Base-by-base conservation (phyloP, 2,797 vertebrate genomes). In the Emys orbicularis region DNA sequence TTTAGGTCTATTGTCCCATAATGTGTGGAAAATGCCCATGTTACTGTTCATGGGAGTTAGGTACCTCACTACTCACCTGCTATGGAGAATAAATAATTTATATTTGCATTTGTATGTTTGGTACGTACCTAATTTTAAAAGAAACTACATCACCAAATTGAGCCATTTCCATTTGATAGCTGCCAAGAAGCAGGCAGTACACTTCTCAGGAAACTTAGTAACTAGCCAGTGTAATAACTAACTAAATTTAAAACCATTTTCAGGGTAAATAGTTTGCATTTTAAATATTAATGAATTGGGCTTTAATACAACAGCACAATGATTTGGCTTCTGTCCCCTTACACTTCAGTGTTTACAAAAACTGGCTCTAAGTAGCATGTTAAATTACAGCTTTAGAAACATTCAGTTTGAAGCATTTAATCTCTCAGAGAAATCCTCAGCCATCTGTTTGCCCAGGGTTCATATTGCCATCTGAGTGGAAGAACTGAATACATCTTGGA, bases 391-490 rank as follows among this genome's bases (percentile, higher is more conserved):
- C 6, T 57, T 84, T 21, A 95, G 79, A 96, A 87, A 91, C 81
- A 61, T n/a, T 94, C 84, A 23, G 56, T 54, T 54, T 2, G 6
- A 94, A 96, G 8, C n/a, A 56, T 12, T 90, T 88, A 90, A 93
- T 97, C 81, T 95, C 90, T 89, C 83, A 82, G 68, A 96, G 86
- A 84, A 97, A 91, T 83, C 23, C 76, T 95, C 81, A 86, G 44
- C 88, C 95, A 92, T 96, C 83, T 97, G 90, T 93, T 94, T 90
- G 56, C 83, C 53, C 84, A 74, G 61, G 57, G 72, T 92, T 96
- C 61, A 59, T 86, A 79, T 49, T 79, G 3, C 79, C 86, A 74
- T 5, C 76, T 94, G 82, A 80, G 94, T 93, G 91, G 16, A 83
- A 68, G 34, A 25, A 56, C 61, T 79, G 83, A 92, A 93, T 82